Base-by-base conservation (phyloP, 2,113 vertebrate species). In the Tetrao urogallus region DNA sequence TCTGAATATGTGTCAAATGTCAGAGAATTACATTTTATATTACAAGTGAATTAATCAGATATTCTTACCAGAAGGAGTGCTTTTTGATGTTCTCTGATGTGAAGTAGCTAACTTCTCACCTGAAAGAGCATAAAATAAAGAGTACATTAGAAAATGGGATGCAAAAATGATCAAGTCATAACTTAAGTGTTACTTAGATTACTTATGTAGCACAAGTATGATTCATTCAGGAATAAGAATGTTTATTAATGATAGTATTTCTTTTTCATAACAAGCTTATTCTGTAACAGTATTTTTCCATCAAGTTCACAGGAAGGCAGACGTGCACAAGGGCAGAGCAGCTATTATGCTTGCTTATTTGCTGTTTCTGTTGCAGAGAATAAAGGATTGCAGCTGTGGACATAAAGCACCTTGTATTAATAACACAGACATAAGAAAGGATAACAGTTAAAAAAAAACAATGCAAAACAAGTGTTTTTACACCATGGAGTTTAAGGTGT, bases 101-200 rank as follows among this genome's bases (percentile, higher is more conserved):
- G 22, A 89, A 50, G 7, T 20, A 81, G 36, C 17, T 18, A 69
- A n/a, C 28, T 83, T 91, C 91, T 74, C 69, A 88, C 77, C 95
- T 95, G 65, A 86, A 94, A 94, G 22, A 90, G 82, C 6, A 93
- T 36, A 91, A 95, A 92, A 86, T 58, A 27, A 86, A 66, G 83
- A 63, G 18, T 34, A 74, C 40, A 28, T 89, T 60, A 88, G 57
- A 34, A 88, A 75, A 90, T 63, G 8, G 56, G 22, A 88, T 52
- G 79, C 6, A n/a, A 58, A 89, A 75, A 24, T 60, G 89, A 43
- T 28, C 8, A 85, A 85, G 90, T 77, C 65, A 88, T 72, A 82
- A 42, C n/a, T 72, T 24, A 78, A 91, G 48, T 42, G 1, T 50
- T 24, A 50, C 73, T 95, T 77, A 64, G 60, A 58, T 63, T 74